phyloP scores from a whole-genome alignment of 2,888 invertebrate species.

The Linhomoeus sp. region DNA sequence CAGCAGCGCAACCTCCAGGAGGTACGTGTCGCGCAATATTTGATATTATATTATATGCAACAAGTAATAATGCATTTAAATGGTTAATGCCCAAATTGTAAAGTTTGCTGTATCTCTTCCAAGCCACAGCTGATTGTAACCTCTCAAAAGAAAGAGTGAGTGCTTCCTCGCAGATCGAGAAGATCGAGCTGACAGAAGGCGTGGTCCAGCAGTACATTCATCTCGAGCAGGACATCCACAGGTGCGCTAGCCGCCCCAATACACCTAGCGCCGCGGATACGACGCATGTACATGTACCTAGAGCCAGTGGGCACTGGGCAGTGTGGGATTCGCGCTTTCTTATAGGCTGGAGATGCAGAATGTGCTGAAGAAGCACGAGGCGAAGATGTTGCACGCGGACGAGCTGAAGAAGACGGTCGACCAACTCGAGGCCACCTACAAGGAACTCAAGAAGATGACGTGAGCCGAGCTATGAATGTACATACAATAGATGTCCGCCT shows the following conservation, averaged over 20 bases:
- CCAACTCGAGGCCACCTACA: constrained; percentile 26
- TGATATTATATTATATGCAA: too few species aligned
- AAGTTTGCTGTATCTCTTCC: too few species aligned
- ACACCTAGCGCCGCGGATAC: background rate
- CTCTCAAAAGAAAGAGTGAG: too few species aligned
- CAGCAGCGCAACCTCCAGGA: too few species aligned
- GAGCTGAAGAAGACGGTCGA: constrained; percentile 24
- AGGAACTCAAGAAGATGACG: constrained; percentile 28
- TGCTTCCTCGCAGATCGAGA: constrained; percentile 9
- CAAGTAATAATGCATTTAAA: too few species aligned
- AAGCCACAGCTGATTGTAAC: too few species aligned
- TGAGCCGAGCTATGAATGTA: constrained; percentile 15
- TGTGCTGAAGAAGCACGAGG: constrained; percentile 27
- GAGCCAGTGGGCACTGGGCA: too few species aligned
- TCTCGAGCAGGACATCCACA: constrained; percentile 28
- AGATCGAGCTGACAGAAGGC: constrained; percentile 19
- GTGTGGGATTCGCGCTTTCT: too few species aligned
- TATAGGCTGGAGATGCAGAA: constrained; percentile 26
- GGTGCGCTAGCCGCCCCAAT: too few species aligned
- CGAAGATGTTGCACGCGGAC: constrained; percentile 25
- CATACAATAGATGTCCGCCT: too few species aligned
- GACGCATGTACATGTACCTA: background rate
- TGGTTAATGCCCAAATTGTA: too few species aligned
- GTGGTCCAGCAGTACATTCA: constrained; percentile 28
- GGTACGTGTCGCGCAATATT: too few species aligned